A percentile compares a stretch with the other conserved stretches of the same genome.
These are phyloP conservation scores for Phorcus lineatus DNA, from an alignment of 2,888 invertebrate genomes.

Conservation along the genomic window DNA sequence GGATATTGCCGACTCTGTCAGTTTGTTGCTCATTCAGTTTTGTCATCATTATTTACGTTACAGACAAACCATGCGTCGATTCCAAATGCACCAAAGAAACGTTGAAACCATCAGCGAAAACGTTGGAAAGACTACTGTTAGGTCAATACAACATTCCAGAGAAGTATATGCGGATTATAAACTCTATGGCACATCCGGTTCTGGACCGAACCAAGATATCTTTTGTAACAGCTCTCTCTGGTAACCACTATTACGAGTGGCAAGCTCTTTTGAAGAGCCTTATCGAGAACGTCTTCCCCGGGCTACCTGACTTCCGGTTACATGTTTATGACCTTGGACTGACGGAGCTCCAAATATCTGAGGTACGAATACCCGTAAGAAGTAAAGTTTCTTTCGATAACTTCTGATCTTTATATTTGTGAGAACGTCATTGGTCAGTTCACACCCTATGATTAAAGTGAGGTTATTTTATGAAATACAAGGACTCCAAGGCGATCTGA, in stretches of 20 bases:
- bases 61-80: background rate
- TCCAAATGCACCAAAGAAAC: background rate
- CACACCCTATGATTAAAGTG: too few relatives aligned
- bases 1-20: too few relatives aligned
- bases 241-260: slow-evolving; percentile 9
- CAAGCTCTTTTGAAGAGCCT: slow-evolving; percentile 4
- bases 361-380: background rate
- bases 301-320: background rate
- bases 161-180: background rate
- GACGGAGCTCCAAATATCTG: background rate
- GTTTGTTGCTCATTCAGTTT: too few relatives aligned
- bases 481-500: too few relatives aligned
- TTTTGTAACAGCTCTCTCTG: background rate
- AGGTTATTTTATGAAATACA: too few relatives aligned
- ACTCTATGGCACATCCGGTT: background rate
- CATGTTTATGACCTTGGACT: slow-evolving; percentile 7
- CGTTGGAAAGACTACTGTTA: background rate
- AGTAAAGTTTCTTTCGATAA: too few relatives aligned
- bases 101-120: background rate
- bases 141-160: background rate
- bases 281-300: background rate
- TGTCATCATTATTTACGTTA: background rate
- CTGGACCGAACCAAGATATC: background rate
- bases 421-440: too few relatives aligned
- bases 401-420: too few relatives aligned